A percentile compares a stretch with the other conserved stretches of the same genome.
Evolutionary conservation across 2,797 vertebrate genomes (phyloP).

Genomic region (Pseudochromis fuscus): DNA sequence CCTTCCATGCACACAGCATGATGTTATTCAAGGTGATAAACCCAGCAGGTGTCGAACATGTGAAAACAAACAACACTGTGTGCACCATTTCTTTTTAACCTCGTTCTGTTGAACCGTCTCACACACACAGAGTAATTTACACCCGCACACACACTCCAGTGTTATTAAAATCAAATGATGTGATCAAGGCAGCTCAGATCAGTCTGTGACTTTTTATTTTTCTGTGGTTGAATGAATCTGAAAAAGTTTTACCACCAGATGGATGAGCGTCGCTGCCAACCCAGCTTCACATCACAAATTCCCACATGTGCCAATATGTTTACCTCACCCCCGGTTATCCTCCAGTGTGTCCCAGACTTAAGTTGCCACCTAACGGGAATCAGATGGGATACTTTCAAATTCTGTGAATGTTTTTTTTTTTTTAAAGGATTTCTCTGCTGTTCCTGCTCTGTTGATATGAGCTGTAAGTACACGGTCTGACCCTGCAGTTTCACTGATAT

Average conservation of each 20-base stretch:
- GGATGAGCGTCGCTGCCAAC: constrained; percentile 13
- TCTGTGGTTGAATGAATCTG: constrained; percentile 10
- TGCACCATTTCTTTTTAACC: background rate
- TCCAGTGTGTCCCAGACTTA: constrained; percentile 7
- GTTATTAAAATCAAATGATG: constrained; percentile 25
- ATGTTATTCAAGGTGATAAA: constrained; percentile 2
- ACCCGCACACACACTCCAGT: background rate
- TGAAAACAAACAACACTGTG: background rate
- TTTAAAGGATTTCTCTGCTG: constrained; percentile 27
- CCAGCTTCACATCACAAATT: constrained; percentile 18
- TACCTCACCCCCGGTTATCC: constrained; percentile 19
- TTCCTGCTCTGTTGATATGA: constrained; percentile 30
- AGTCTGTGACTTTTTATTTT: background rate
- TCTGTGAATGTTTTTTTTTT: constrained; percentile 19
- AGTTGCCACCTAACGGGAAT: constrained; percentile 18
- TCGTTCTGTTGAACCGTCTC: background rate
- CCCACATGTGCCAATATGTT: constrained; percentile 31
- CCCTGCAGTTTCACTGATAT: constrained; percentile 51
- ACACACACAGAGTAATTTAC: constrained; percentile 1
- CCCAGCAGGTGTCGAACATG: constrained; percentile 6
- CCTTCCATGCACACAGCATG: background rate
- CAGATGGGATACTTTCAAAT: constrained; percentile 27
- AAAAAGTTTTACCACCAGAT: constrained; percentile 17
- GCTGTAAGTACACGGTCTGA: constrained; percentile 43
- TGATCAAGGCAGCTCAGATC: constrained; percentile 23